Evolutionary conservation across 1,140 invertebrate genomes (phyloP), one percentile per base, ranked within the genome.

Genomic region (Palaemon carinicauda): DNA sequence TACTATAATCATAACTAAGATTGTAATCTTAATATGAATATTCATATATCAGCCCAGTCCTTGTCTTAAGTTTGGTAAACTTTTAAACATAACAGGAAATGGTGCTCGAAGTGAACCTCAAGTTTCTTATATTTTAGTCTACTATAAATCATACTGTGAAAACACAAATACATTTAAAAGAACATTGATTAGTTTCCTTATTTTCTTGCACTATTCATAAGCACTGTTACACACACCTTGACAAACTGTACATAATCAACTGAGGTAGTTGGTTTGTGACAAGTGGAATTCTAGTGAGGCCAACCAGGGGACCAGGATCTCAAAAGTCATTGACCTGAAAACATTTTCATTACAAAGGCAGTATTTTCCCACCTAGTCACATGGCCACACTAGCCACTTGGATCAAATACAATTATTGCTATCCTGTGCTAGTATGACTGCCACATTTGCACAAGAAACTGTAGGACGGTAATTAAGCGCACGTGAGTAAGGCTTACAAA

Each of bases 181-280:
- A 41, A 41, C 7, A 41, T 5, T 12, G 12, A 12, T 9, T 5
- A 9, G 41, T 41, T 41, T 41, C 41, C 41, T 41, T 41, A 41
- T 41, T 41, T 41, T 12, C 41, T 41, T 41, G 12, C 12, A 41
- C 41, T 12, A 41, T 1, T 41, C 12, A 12, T 12, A 41, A 41
- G 41, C 12, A 41, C 41, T 41, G 3, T 41, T 41, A 79, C 65
- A 56, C 65, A 65, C 84, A 80, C 65, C 84, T 80, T 86, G 51
- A 86, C 77, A 78, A 81, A 85, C 84, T 86, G 77, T 80, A 86
- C 84, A 86, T 60, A 52, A 86, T 86, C 84, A 86, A 86, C 84
- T 86, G 84, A 86, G 84, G 84, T 86, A 86, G 84, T 71, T 86
- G 84, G 77, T 86, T 86, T 86, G 84, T 86, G 84, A 60, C 84